Conservation (phyloP, 2,113 vertebrate species). For the Pseudorhombus dupliciocellatus region DNA sequence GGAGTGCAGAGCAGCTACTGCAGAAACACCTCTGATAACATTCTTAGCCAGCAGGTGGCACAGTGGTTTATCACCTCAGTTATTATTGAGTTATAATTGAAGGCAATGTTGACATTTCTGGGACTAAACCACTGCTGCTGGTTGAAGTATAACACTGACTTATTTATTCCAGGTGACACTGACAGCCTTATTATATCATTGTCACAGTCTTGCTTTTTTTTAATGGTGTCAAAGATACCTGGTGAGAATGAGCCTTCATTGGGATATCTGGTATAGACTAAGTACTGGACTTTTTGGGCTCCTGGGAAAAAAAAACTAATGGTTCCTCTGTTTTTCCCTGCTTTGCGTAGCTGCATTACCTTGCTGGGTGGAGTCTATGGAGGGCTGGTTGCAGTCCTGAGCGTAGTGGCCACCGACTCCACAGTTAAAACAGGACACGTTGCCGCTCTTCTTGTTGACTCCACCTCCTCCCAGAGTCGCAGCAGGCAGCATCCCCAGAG, state of each 20-base stretch:
- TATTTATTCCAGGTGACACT: too few species aligned
- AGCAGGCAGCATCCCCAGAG: constrained; percentile 80
- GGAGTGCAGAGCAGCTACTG: not conserved
- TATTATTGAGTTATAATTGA: too few species aligned
- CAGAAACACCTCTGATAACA: not conserved
- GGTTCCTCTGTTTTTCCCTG: constrained; percentile 19
- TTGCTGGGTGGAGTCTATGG: constrained; percentile 91
- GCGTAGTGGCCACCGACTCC: constrained; percentile 92
- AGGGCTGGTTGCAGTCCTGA: constrained; percentile 94
- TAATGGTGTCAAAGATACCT: not conserved
- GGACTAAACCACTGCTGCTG: too few species aligned
- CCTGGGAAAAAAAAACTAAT: not conserved
- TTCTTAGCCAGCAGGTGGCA: not conserved
- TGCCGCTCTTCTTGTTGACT: constrained; percentile 90
- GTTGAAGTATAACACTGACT: too few species aligned
- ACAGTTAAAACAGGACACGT: constrained; percentile 95
- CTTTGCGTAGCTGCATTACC: constrained; percentile 76
- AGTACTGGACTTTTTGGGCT: not conserved
- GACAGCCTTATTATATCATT: not conserved
- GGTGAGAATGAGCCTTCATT: not conserved
- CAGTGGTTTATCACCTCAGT: not conserved
- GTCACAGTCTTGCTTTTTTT: not conserved
- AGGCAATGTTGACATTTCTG: not conserved
- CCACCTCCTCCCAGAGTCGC: constrained; percentile 75
- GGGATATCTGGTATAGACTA: not conserved